A percentile compares a stretch with the other conserved stretches of the same genome.
phyloP scores from a whole-genome alignment of 2,797 vertebrate genomes.

The Ara ararauna region DNA sequence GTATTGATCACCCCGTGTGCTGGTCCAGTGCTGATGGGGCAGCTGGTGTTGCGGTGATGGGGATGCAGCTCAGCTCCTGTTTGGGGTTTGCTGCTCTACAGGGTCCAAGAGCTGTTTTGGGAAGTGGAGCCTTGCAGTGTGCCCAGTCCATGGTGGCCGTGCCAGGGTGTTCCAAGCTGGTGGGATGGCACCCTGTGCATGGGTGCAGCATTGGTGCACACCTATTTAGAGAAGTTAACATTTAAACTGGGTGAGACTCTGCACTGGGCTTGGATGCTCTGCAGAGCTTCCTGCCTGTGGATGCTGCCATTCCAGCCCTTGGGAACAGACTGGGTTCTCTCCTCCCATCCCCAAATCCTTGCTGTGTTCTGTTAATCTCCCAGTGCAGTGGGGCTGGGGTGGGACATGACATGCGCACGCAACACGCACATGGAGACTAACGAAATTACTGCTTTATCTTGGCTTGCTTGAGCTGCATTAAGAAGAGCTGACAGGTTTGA shows the following conservation, averaged over 20 bases:
- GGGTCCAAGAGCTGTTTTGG: accelerated
- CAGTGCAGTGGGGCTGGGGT: not conserved
- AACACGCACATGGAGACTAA: not conserved
- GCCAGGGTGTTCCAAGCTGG: not conserved
- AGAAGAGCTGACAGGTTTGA: conserved; percentile 71
- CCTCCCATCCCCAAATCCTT: not conserved
- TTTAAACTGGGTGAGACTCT: not conserved
- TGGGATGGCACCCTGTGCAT: accelerated
- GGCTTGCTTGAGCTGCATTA: conserved; percentile 33
- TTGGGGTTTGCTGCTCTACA: not conserved
- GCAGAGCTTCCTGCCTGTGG: not conserved
- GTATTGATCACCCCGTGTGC: not conserved
- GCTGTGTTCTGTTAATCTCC: conserved; percentile 20
- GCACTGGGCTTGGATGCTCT: not conserved
- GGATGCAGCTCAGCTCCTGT: not conserved
- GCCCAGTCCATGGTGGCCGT: accelerated
- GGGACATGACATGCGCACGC: not conserved
- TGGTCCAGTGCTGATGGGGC: accelerated
- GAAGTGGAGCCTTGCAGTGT: accelerated
- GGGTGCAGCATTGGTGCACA: accelerated
- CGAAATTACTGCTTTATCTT: conserved; percentile 47
- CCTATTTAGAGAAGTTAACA: accelerated
- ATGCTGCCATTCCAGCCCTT: conserved; percentile 36
- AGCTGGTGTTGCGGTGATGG: accelerated
- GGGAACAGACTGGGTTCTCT: not conserved